Evolutionary conservation across 2,113 vertebrate species (phyloP).

Genomic region (Pandion haliaetus): DNA sequence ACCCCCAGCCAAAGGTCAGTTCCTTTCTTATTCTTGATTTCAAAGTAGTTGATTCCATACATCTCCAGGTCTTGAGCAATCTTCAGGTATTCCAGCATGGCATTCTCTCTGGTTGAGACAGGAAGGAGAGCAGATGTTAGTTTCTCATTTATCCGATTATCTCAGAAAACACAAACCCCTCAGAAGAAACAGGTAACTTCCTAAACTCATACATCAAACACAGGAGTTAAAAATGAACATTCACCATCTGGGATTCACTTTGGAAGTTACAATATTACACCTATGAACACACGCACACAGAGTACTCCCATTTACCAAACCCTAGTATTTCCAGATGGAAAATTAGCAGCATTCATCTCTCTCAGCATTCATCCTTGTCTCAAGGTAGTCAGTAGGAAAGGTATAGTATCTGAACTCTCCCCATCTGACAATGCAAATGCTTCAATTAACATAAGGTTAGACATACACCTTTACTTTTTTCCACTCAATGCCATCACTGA

Average conservation of each 20-base stretch:
- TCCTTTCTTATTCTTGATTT: conserved; percentile 99
- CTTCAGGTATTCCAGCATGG: conserved; percentile 96
- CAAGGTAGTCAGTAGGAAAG: background rate
- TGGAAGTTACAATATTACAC: background rate
- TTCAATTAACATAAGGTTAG: background rate
- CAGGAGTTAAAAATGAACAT: background rate
- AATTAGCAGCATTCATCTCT: background rate
- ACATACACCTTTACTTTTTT: background rate
- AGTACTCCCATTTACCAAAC: background rate
- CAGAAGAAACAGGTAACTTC: background rate
- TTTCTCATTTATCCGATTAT: background rate
- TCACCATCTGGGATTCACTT: background rate
- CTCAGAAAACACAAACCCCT: background rate
- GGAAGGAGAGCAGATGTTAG: background rate
- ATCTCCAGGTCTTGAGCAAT: conserved; percentile 97
- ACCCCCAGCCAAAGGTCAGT: conserved; percentile 95
- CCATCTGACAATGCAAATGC: background rate
- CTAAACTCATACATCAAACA: background rate
- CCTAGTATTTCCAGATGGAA: background rate
- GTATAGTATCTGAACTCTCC: background rate
- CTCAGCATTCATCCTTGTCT: background rate
- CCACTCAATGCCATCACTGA: background rate
- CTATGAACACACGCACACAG: background rate
- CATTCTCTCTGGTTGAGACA: conserved; percentile 79
- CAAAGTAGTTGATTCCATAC: conserved; percentile 98